Evolutionary conservation across 2,888 invertebrate genomes (phyloP).

Genomic region (Sinodicranocentrus sp.): DNA sequence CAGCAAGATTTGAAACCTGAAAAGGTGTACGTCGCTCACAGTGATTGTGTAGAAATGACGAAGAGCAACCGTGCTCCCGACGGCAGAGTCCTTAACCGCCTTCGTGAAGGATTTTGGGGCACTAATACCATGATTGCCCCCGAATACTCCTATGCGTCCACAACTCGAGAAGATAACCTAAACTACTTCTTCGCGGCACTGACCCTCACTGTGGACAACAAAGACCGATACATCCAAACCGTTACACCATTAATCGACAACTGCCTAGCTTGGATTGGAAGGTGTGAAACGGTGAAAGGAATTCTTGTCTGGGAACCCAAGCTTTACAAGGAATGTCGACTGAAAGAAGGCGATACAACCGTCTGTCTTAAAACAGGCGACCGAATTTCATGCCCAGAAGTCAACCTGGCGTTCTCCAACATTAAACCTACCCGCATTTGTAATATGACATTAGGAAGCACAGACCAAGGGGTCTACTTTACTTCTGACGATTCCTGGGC

Average conservation of each 20-base stretch:
- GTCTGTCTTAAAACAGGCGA: conserved; percentile 24
- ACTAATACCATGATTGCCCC: background rate
- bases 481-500: background rate
- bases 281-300: conserved; percentile 15
- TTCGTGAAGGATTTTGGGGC: conserved; percentile 18
- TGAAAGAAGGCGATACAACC: conserved; percentile 18
- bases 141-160: background rate
- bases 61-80: background rate
- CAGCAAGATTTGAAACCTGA: background rate
- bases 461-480: background rate
- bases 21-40: background rate
- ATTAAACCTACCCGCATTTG: background rate
- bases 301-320: background rate
- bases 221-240: background rate
- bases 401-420: conserved; percentile 17
- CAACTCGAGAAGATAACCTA: background rate
- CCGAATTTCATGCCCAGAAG: conserved; percentile 15
- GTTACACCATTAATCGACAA: background rate
- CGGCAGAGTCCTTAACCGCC: background rate
- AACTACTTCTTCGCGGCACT: conserved; percentile 14
- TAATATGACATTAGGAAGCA: background rate
- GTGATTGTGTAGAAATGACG: conserved; percentile 7
- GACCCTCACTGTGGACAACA: conserved; percentile 1
- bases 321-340: background rate
- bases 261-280: background rate